phyloP scores from a whole-genome alignment of 2,888 invertebrate genomes.

The Drosophila macrospina region DNA sequence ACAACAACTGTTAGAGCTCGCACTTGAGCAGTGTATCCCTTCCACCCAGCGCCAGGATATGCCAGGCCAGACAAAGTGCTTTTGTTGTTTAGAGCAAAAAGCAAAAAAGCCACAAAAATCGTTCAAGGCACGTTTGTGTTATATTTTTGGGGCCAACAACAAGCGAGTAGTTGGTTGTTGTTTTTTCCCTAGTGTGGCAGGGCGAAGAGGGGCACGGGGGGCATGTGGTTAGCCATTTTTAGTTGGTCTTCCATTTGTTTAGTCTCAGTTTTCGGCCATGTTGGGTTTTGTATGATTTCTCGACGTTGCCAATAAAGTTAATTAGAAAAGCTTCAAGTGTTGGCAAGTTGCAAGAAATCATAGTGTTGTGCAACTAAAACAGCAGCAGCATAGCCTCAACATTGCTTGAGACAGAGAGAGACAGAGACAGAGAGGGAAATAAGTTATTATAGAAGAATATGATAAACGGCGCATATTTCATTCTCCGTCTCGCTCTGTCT shows the following conservation, averaged over 20 bases:
- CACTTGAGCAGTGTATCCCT: constrained; percentile 29
- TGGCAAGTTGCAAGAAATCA: not conserved
- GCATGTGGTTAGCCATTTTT: constrained; percentile 68
- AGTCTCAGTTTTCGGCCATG: constrained; percentile 32
- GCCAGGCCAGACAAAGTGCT: constrained; percentile 64
- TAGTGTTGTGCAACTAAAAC: constrained; percentile 29
- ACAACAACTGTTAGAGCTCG: constrained; percentile 17
- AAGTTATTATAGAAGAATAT: constrained; percentile 83
- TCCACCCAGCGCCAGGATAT: constrained; percentile 34
- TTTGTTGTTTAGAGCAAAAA: constrained; percentile 77
- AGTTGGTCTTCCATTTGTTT: constrained; percentile 56
- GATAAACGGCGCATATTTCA: constrained; percentile 75
- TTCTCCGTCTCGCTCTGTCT: constrained; percentile 28
- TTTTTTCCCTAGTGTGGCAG: not conserved
- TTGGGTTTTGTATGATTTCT: constrained; percentile 53
- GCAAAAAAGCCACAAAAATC: constrained; percentile 82
- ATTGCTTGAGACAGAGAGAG: constrained; percentile 23
- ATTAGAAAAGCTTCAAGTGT: constrained; percentile 53
- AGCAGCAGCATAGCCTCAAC: constrained; percentile 4
- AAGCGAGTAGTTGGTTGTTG: constrained; percentile 46
- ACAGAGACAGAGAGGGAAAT: constrained; percentile 53
- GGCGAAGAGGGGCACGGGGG: constrained; percentile 1
- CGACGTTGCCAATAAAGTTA: constrained; percentile 56
- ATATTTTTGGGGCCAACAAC: constrained; percentile 51
- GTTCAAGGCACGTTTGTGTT: constrained; percentile 75